A percentile compares a stretch with the other conserved stretches of the same genome.
These are phyloP conservation scores for Mythimna ferrago DNA, from an alignment of 2,888 invertebrate genomes.

Conservation along the genomic window DNA sequence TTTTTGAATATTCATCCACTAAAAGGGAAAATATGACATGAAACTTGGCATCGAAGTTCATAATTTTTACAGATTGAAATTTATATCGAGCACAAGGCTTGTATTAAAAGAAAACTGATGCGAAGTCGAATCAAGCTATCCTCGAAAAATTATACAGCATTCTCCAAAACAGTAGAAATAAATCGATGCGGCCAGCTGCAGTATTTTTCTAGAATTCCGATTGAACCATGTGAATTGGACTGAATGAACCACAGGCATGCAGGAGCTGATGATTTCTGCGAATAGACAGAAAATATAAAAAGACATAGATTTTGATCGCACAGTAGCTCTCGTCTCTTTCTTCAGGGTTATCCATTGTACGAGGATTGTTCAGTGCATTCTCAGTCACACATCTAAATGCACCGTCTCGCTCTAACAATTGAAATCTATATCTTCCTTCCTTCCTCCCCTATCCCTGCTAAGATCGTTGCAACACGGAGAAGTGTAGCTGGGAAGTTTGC, in stretches of 20 bases:
- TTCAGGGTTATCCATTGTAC: not conserved
- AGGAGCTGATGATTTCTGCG: not conserved
- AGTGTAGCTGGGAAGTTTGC: constrained; percentile 87
- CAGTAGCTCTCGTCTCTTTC: not conserved
- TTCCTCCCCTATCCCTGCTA: constrained; percentile 49
- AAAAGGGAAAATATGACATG: not conserved
- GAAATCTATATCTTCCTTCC: constrained; percentile 24
- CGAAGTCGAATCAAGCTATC: not conserved
- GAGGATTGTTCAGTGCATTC: no score
- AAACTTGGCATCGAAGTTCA: not conserved
- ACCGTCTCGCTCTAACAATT: constrained; percentile 16
- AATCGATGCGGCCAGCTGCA: not conserved
- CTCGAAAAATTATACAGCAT: not conserved
- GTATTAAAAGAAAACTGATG: not conserved
- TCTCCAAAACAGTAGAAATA: not conserved
- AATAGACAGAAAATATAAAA: not conserved
- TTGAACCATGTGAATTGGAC: not conserved
- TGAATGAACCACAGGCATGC: not conserved
- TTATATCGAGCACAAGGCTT: not conserved
- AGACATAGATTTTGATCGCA: not conserved
- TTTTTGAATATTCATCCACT: not conserved
- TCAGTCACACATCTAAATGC: not conserved
- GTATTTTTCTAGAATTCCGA: not conserved
- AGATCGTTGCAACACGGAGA: constrained; percentile 87
- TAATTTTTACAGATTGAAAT: not conserved